Conservation (phyloP, 2,797 vertebrate genomes). For the Manis pentadactyla region DNA sequence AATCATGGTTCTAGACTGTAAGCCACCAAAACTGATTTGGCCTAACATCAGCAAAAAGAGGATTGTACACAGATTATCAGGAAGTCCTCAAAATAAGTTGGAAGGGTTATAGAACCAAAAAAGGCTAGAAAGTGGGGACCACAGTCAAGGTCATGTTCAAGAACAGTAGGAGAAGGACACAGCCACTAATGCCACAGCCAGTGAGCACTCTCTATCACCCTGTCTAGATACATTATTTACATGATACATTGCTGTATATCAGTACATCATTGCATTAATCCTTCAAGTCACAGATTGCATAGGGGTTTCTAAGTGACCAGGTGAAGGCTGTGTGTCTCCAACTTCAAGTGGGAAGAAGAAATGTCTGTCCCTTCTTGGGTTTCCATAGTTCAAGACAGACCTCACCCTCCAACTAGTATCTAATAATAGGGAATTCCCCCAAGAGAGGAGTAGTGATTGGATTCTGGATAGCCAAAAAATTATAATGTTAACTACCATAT, state of each 20-base stretch:
- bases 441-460: not conserved
- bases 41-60: not conserved
- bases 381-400: conserved; percentile 9
- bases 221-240: not conserved
- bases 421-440: not conserved
- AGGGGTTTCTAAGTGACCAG: not conserved
- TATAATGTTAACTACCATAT: not conserved
- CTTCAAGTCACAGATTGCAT: not conserved
- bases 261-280: not conserved
- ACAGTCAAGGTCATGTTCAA: not conserved
- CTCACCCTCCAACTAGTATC: not conserved
- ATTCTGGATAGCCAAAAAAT: not conserved
- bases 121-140: not conserved
- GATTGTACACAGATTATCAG: not conserved
- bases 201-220: not conserved
- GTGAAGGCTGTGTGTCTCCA: not conserved
- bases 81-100: not conserved
- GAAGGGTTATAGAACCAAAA: not conserved
- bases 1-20: not conserved
- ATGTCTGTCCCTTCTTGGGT: not conserved
- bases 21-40: not conserved
- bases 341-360: not conserved
- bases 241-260: not conserved
- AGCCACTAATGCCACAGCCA: not conserved
- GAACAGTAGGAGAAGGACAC: not conserved